Percentiles rank a stretch among this genome's conserved stretches.
These are phyloP conservation scores for Calidris pugnax DNA, from an alignment of 2,113 vertebrate genomes.

Conservation along the genomic window DNA sequence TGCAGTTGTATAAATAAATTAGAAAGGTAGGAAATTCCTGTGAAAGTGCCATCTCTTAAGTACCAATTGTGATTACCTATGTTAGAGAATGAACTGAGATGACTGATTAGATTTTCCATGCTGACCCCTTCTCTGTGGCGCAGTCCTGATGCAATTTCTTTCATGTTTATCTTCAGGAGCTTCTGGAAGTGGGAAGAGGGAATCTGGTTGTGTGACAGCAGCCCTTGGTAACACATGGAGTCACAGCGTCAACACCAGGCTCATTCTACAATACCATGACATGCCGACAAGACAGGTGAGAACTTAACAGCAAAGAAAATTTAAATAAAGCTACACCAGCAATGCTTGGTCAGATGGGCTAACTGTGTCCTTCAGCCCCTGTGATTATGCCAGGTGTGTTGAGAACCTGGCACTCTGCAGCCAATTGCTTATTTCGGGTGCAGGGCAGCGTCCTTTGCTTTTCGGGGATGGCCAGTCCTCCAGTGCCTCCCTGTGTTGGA, in stretches of 20 bases:
- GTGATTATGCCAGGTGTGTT: neutral
- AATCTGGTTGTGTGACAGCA: slow-evolving; percentile 76
- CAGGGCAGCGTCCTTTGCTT: neutral
- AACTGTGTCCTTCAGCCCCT: neutral
- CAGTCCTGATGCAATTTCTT: neutral
- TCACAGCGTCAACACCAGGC: slow-evolving; percentile 83
- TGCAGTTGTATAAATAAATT: neutral
- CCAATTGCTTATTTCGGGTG: neutral
- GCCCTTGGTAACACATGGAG: slow-evolving; percentile 87
- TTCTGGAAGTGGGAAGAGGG: slow-evolving; percentile 43
- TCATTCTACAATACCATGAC: slow-evolving; percentile 80
- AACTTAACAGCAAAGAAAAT: neutral
- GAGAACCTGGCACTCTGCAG: neutral
- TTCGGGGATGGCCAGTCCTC: neutral
- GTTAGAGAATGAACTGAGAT: neutral
- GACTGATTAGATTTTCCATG: neutral
- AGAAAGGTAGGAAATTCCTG: neutral
- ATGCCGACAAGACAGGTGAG: slow-evolving; percentile 78
- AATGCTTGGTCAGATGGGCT: neutral
- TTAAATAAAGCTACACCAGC: neutral
- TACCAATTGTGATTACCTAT: neutral
- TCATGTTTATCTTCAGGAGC: slow-evolving; percentile 53
- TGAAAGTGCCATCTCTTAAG: neutral
- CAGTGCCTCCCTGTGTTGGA: neutral
- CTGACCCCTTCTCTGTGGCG: neutral